Base-by-base conservation (phyloP, 2,888 invertebrate species). In the Trachelus tabidus region DNA sequence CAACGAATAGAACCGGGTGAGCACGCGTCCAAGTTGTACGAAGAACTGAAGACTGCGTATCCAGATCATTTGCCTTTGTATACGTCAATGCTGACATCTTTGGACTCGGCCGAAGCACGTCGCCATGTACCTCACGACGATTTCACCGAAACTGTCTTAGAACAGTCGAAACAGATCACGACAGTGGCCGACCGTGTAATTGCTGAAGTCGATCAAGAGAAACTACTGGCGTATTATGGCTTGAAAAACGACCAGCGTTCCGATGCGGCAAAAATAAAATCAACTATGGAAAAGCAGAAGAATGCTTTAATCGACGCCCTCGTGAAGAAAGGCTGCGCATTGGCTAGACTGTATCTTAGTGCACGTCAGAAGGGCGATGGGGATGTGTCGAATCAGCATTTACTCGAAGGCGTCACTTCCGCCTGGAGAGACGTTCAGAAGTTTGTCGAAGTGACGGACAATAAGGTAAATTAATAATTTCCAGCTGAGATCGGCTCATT, bases 201-300 rank as follows among this genome's bases (percentile, higher is more conserved):
- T 76, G 92, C 93, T 12, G 93, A 94, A 81, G 95, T 98, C 34
- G 96, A 98, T 89, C 95, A 95, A 83, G 95, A 96, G 33, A 94
- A 95, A 83, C 91, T 99, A 81, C 92, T 98, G 37, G 95, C 96
- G 0, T 96, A 95, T 90, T 94, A 96, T 82, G 98, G 98, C 6
- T 94, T 96, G 86, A 98, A 98, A 92, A 94, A 94, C 79, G 98
- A 98, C 91, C 94, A 94, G n/a, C 93, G 97, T 76, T 92, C 94
- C 1, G 98, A 98, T 90, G 97, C 98, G 1, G 92, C 93, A 68
- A 97, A 97, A 92, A 95, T 96, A 81, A 98, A 97, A 93, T 94
- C 93, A 81, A 94, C 95, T 83, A 97, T 97, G 94, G 98, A 98
- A 82, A 96, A 96, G 88, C 96, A 96, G 89, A 97, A 96, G 88